phyloP scores from a whole-genome alignment of 1,140 invertebrate genomes.

The Saccostrea glomerata region DNA sequence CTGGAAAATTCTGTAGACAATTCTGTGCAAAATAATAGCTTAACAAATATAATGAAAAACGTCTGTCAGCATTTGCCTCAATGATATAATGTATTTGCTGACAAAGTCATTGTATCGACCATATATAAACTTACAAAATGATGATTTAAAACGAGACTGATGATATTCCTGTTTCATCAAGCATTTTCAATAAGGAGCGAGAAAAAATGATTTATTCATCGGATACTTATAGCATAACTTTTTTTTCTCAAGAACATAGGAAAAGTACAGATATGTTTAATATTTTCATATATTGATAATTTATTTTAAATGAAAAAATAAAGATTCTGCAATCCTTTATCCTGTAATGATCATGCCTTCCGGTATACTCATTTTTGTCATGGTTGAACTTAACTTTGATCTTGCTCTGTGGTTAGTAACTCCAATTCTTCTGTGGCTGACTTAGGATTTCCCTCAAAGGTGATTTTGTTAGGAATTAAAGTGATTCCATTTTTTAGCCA shows the following conservation, averaged over 20 bases:
- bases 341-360: constrained; percentile 6
- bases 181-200: no score
- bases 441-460: background rate
- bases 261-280: background rate
- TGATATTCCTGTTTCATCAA: no score
- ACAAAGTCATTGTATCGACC: no score
- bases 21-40: no score
- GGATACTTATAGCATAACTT: no score
- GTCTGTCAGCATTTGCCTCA: no score
- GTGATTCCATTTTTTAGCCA: background rate
- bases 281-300: background rate
- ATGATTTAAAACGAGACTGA: no score
- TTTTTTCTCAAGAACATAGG: background rate
- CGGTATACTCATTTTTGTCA: background rate
- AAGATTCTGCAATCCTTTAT: background rate
- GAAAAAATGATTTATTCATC: background rate
- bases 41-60: no score
- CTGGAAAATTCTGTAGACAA: no score
- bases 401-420: background rate
- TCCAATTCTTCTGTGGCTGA: background rate
- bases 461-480: background rate
- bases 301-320: no score
- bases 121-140: no score
- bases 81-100: no score
- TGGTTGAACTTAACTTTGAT: background rate